Percentiles rank a stretch among this genome's conserved stretches.
Evolutionary conservation across 2,113 vertebrate genomes (phyloP).

Genomic region (Sander vitreus): DNA sequence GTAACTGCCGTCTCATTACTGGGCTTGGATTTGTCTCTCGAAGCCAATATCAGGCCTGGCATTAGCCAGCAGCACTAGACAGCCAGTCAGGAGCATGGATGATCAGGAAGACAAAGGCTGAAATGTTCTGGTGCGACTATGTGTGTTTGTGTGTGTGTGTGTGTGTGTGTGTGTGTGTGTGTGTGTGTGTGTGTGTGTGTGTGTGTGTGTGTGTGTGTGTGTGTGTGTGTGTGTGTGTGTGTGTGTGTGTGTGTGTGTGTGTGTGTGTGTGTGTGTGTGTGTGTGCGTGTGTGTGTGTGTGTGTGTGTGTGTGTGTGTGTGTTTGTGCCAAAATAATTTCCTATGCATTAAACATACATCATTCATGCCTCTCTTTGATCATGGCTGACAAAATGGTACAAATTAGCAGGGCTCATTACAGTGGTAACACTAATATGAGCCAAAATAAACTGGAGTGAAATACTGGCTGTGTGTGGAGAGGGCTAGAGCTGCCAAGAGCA

Average conservation of each 20-base stretch:
- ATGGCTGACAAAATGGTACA: constrained; percentile 68
- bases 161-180: neutral
- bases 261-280: neutral
- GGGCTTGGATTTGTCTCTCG: constrained; percentile 69
- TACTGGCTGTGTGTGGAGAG: constrained; percentile 22
- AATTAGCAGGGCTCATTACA: constrained; percentile 63
- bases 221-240: neutral
- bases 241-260: neutral
- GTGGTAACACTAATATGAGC: constrained; percentile 49
- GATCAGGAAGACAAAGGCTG: constrained; percentile 41
- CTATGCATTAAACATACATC: constrained; percentile 47
- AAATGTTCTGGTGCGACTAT: neutral
- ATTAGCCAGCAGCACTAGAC: constrained; percentile 61
- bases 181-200: neutral
- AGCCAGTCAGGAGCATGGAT: constrained; percentile 44
- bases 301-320: neutral
- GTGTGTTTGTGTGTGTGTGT: neutral
- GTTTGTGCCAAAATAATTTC: constrained; percentile 20
- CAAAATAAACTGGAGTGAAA: constrained; percentile 61
- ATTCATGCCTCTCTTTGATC: constrained; percentile 54
- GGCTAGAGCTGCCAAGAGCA: constrained; percentile 54
- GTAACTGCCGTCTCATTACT: constrained; percentile 77
- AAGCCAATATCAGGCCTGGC: constrained; percentile 62
- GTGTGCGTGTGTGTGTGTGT: neutral
- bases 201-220: neutral